Evolutionary conservation across 2,888 invertebrate genomes (phyloP), one percentile per base, ranked within the genome.

Genomic region (Clistopyga incitator): DNA sequence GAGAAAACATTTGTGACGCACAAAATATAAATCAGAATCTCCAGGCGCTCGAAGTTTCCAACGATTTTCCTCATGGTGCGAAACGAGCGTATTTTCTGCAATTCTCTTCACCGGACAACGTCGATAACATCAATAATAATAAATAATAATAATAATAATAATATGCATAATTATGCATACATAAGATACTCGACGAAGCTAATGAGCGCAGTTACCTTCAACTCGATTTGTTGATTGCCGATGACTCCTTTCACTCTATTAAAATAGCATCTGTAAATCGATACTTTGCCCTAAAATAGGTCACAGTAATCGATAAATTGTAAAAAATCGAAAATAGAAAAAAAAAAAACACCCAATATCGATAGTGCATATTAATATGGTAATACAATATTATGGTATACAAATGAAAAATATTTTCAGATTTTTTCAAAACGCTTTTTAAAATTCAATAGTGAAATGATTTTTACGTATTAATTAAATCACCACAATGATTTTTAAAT

Each of bases 231-330:
- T 29, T 15, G 54, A 70, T 71, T 42, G 45, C 29, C 70, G 45
- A 47, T 42, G 45, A 64, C 50, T 64, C 82, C 78, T 82, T 82
- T 82, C 74, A 78, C 82, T 29, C n/a, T 50, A 42, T 59, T 29
- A 15, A 15, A 34, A 34, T 15, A 29, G n/a, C 20, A 25, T 13
- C 34, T 10, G 61, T 29, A 61, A 61, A 61, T 61, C 10, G 8
- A 34, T 34, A 61, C 34, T 61, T 74, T 42, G 56, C 80, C 74
- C 78, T 75, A 82, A 78, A 64, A 25, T 29, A 47, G 74, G 61
- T 74, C 78, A 67, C 38, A 20, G 70, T 54, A 74, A 82, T 81
- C 77, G 18, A 61, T 50, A 54, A 29, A n/a, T 25, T 15, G 54
- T 1, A 56, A 25, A 25, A 45, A n/a, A 8, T 20, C 52, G 18